Evolutionary conservation across 2,797 vertebrate species (phyloP), one percentile per base, ranked within the genome.

Genomic region (Sternarchorhynchus goeldii): DNA sequence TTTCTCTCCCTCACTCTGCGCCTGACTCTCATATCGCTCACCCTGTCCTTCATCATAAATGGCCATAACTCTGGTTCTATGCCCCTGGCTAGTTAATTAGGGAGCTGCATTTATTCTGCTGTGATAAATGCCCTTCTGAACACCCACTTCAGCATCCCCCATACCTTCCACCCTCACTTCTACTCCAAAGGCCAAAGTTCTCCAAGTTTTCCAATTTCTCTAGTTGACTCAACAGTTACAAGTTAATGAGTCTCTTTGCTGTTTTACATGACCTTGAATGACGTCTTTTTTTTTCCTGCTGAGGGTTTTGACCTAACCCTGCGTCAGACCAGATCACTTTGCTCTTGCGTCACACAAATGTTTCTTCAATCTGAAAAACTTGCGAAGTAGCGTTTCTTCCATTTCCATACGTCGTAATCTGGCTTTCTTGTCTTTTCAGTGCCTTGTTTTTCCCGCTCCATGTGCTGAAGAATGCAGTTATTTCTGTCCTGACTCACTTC

Each of bases 191-290:
- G 45, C 12, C 45, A 50, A 14, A 50, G 45, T 50, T 50, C 45
- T 50, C 45, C 3, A 36, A 50, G 14, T 10, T 50, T 50, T 50
- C 45, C 45, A 50, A 50, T 10, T 10, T 12, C 10, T 65, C 75
- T 70, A 66, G 78, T 72, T 59, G 69, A 82, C 71, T 73, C 67
- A 53, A 66, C 71, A 78, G 83, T 82, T 73, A 85, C 25, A 25
- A 25, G 25, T 25, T 25, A 85, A 84, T 80, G 32, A 85, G 60
- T 57, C 32, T 21, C 55, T 70, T 59, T 36, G 73, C 16, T 59
- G 29, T 78, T 76, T 45, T 75, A 68, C 55, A 64, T 82, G 50
- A 21, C 31, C 76, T 69, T 81, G 76, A 75, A 7, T 59, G 39
- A 64, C 66, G 59, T 20, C 18, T 56, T 60, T 45, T 12, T 12